These are phyloP conservation scores for Saccopteryx bilineata DNA, from an alignment of 2,113 vertebrate genomes.

Conservation along the genomic window DNA sequence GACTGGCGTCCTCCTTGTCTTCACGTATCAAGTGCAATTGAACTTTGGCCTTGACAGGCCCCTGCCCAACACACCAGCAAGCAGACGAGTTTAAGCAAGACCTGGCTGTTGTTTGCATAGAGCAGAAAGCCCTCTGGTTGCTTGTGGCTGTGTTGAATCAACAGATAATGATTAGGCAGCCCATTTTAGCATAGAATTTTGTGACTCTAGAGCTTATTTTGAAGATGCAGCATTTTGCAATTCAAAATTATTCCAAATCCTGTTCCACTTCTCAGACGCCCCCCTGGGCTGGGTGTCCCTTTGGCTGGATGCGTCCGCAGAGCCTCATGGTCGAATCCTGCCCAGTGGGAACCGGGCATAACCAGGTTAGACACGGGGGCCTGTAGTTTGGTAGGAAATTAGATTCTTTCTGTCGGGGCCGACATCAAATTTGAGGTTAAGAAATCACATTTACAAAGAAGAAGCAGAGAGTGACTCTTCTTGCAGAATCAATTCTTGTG, in stretches of 20 bases:
- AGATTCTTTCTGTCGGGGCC: background rate
- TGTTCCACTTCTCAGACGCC: background rate
- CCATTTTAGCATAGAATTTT: background rate
- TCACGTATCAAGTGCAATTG: background rate
- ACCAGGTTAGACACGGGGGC: background rate
- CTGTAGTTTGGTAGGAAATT: background rate
- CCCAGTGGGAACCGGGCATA: background rate
- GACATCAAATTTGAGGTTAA: slow-evolving; percentile 13
- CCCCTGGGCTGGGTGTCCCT: background rate
- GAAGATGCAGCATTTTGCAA: background rate
- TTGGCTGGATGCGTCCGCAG: background rate
- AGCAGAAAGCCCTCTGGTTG: background rate
- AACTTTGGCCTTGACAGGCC: slow-evolving; percentile 33
- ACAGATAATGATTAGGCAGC: background rate
- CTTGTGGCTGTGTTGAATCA: slow-evolving; percentile 69
- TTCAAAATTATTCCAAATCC: background rate
- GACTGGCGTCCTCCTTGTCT: background rate
- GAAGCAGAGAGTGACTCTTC: background rate
- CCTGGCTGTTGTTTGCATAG: background rate
- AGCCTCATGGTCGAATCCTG: background rate
- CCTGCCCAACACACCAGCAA: slow-evolving; percentile 42
- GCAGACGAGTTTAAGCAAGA: background rate
- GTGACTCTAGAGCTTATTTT: background rate
- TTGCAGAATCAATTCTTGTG: background rate
- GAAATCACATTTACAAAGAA: background rate